phyloP scores from a whole-genome alignment of 2,797 vertebrate species.

The Morelia viridis region DNA sequence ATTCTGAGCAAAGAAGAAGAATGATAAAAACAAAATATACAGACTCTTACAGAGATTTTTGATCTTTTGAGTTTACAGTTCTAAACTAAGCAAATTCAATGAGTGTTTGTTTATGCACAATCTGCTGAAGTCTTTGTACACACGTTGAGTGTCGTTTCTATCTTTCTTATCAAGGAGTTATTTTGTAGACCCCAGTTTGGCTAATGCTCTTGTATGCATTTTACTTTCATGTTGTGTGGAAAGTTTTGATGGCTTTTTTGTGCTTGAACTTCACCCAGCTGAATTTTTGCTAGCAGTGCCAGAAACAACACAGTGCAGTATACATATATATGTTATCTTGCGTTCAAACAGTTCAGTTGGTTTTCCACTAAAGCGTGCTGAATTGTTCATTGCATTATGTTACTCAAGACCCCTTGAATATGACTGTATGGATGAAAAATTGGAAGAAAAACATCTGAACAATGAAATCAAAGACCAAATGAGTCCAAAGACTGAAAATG shows the following conservation, averaged over 20 bases:
- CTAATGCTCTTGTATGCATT: constrained; percentile 39
- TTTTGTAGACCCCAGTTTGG: constrained; percentile 5
- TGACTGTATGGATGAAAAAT: accelerated
- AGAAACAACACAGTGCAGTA: constrained; percentile 16
- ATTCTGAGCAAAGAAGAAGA: not conserved
- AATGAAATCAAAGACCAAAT: not conserved
- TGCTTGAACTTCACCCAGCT: constrained; percentile 32
- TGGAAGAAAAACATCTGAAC: accelerated
- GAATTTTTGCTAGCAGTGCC: not conserved
- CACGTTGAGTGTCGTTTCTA: constrained; percentile 43
- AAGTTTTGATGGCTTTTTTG: constrained; percentile 40
- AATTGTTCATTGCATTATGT: not conserved
- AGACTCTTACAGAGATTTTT: not conserved
- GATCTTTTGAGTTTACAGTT: constrained; percentile 5
- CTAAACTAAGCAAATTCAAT: constrained; percentile 6
- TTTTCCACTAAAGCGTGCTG: accelerated
- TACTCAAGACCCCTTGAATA: not conserved
- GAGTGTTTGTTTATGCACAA: constrained; percentile 25
- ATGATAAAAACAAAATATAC: constrained; percentile 5
- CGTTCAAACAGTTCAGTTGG: not conserved
- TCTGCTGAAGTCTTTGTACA: constrained; percentile 30
- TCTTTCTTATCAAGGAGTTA: constrained; percentile 1
- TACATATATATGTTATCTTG: not conserved
- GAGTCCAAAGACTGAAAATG: not conserved
- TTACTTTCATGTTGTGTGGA: constrained; percentile 29